A percentile compares a stretch with the other conserved stretches of the same genome.
Conservation (phyloP, 2,888 invertebrate genomes). For the Acanthosepion esculentum region DNA sequence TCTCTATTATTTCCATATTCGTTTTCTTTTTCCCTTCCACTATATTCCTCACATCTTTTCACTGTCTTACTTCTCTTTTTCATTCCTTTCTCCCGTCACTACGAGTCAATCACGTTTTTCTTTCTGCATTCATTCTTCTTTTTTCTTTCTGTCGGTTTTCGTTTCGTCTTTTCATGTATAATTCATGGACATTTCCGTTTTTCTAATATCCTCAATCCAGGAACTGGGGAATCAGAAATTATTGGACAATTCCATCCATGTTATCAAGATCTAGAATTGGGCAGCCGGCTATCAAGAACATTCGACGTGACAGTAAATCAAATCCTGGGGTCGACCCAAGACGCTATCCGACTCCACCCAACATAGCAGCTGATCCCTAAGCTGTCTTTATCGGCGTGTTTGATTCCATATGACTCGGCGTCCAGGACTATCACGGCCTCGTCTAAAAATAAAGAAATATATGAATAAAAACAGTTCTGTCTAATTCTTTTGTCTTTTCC, state of each 20-base stretch:
- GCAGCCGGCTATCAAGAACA: neutral
- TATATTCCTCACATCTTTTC: neutral
- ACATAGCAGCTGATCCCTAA: neutral
- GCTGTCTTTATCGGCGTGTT: neutral
- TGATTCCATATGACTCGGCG: neutral
- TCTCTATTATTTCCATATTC: too few relatives aligned
- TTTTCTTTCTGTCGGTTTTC: neutral
- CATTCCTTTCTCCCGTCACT: neutral
- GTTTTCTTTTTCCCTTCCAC: neutral
- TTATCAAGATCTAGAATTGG: neutral
- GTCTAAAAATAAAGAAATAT: neutral
- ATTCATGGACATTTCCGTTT: neutral
- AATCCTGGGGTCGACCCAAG: neutral
- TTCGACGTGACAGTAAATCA: neutral
- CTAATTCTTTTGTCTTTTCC: neutral
- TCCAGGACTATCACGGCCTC: neutral
- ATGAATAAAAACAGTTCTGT: neutral
- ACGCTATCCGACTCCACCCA: constrained; percentile 9
- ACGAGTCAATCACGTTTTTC: neutral
- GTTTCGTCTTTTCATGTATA: neutral
- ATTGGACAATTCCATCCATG: constrained; percentile 33
- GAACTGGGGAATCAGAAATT: constrained; percentile 9
- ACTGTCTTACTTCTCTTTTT: neutral
- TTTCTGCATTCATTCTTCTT: neutral
- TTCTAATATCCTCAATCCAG: constrained; percentile 33